Base-by-base conservation (phyloP, 2,113 vertebrate genomes). In the Acanthochromis polyacanthus region DNA sequence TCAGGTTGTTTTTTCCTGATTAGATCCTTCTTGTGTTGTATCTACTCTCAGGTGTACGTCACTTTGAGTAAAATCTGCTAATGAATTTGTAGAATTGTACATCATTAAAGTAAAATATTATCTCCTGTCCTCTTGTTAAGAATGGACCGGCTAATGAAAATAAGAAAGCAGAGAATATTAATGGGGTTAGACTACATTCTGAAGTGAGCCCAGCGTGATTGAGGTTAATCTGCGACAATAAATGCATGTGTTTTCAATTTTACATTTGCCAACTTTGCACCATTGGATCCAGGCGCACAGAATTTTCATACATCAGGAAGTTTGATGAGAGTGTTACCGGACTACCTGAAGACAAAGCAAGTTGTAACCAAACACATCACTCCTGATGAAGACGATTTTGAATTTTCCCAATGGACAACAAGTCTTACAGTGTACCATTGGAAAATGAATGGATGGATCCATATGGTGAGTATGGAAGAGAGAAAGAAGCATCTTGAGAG, bases 401-500 rank as follows among this genome's bases (percentile, higher is more conserved):
- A 20, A 60, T 65, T 46, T 63, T 7, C 3, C 12, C 1, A 36
- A 1, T 10, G 23, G 52, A 45, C 52, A 20, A 4, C 20, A 25
- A 36, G 28, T n/a, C 25, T 25, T 1, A 11, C 5, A 19, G 25
- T 8, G 4, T 25, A n/a, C 28, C 32, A 15, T 38, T 43, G 6
- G 59, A 51, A 25, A 62, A 53, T 25, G 22, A 56, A 16, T 62
- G 62, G 56, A 64, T 64, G 22, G 25, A 32, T 71, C 50, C 12
- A 20, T 11, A 19, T 71, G 67, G 91, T 92, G 16, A 87, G 89
- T 90, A 90, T 77, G 40, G 68, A 78, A 59, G 62, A 74, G 20
- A 12, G 0, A 64, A 70, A 40, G 17, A 66, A 50, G 25, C 10
- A 38, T 53, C 58, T 22, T 15, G 23, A 15, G 5, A 46, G 14